Evolutionary conservation across 2,888 invertebrate genomes (phyloP), one percentile per base, ranked within the genome.

Genomic region (Resseliella maxima): DNA sequence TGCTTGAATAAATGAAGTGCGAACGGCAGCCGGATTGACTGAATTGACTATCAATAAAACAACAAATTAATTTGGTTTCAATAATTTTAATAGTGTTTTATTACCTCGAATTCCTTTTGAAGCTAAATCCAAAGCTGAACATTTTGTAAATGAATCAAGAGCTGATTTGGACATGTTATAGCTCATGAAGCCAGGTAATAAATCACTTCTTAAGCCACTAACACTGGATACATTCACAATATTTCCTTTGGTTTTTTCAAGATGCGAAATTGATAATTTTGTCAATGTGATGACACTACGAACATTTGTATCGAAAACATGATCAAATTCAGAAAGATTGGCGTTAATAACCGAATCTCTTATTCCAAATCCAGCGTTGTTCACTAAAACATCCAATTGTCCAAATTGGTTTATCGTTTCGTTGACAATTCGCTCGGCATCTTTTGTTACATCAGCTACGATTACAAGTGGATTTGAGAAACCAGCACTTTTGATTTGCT

Each of bases 81-180:
- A n/a, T n/a, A n/a, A n/a, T n/a, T n/a, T n/a, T n/a, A n/a, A n/a
- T n/a, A n/a, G n/a, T n/a, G n/a, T n/a, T n/a, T n/a, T n/a, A n/a
- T n/a, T n/a, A n/a, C n/a, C 97, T 46, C 98, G 92, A 0, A 98
- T 96, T 88, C 94, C 94, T 90, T 95, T 95, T 0, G 93, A 89
- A 36, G 94, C 96, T 86, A 97, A 91, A 89, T 97, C 98, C 36
- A 99, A 91, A 12, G 99, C 97, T 3, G 95, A 93, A 90, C 98
- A 98, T 89, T 95, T 93, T 0, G 99, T 99, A 88, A 99, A 94
- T 90, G 98, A 98, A 92, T 99, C 99, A 12, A 98, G 90, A 10
- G 98, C 97, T 72, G 97, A 93, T 92, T 99, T 99, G 8, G 97
- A 97, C 93, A 99, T 95, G 89, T 95, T 95, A 90, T 99, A 99